Evolutionary conservation across 2,113 vertebrate genomes (phyloP).

Genomic region (Promerops cafer): DNA sequence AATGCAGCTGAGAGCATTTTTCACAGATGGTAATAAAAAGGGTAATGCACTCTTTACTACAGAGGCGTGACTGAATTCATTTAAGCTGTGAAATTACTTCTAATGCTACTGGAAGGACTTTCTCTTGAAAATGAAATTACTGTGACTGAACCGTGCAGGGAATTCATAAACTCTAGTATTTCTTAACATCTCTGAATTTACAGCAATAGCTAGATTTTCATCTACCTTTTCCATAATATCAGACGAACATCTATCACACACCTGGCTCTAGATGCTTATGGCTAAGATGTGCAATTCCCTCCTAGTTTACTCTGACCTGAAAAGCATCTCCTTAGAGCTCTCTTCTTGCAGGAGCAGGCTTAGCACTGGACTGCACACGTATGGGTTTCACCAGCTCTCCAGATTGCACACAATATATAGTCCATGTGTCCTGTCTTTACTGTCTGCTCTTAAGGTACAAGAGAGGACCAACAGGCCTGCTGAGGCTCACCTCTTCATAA

Average conservation of each 20-base stretch:
- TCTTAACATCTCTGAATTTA: not conserved
- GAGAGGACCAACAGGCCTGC: not conserved
- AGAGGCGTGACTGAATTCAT: not conserved
- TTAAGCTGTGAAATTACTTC: conserved; percentile 14
- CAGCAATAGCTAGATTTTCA: not conserved
- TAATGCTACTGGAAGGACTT: not conserved
- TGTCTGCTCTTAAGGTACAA: not conserved
- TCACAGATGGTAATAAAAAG: not conserved
- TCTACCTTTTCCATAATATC: not conserved
- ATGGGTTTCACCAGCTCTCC: not conserved
- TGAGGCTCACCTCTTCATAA: not conserved
- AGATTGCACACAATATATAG: not conserved
- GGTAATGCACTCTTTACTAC: not conserved
- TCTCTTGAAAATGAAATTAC: not conserved
- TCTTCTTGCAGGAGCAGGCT: not conserved
- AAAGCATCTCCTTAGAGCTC: not conserved
- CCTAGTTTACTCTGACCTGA: not conserved
- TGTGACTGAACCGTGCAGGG: not conserved
- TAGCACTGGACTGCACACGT: not conserved
- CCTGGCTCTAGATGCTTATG: not conserved
- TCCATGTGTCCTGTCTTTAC: not conserved
- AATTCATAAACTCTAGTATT: not conserved
- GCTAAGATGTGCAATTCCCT: not conserved
- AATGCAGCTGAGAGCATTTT: not conserved
- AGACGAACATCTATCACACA: not conserved